Evolutionary conservation across 2,888 invertebrate species (phyloP).

Genomic region (Diaperis boleti): DNA sequence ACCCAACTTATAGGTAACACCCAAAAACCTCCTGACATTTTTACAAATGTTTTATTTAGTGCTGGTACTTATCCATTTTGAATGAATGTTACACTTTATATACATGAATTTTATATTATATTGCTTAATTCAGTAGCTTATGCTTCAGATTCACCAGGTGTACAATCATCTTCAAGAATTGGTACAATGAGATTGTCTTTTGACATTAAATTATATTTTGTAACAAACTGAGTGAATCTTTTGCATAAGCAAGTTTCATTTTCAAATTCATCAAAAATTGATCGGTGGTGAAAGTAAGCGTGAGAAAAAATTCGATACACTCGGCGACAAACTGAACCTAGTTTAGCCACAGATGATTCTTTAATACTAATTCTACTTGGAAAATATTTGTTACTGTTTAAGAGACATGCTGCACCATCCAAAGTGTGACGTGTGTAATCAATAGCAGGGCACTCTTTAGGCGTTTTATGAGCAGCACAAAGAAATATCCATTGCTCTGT

Average conservation of each 20-base stretch:
- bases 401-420: conserved; percentile 97
- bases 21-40: no score
- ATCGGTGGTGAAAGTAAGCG: conserved; percentile 98
- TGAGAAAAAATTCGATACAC: conserved; percentile 99
- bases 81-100: no score
- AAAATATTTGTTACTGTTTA: conserved; percentile 99
- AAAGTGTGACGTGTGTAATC: conserved; percentile 99
- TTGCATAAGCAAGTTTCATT: conserved; percentile 95
- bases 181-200: conserved; percentile 99
- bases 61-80: no score
- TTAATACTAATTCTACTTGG: conserved; percentile 99
- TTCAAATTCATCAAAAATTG: conserved; percentile 98
- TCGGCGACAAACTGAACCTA: conserved; percentile 97
- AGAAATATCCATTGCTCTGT: conserved; percentile 99
- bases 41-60: no score
- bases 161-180: conserved; percentile 85
- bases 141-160: conserved; percentile 69
- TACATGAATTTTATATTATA: neutral
- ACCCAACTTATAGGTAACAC: no score
- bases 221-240: conserved; percentile 97
- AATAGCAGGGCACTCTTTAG: conserved; percentile 99
- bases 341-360: conserved; percentile 97
- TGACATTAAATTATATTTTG: conserved; percentile 98
- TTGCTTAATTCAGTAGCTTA: conserved; percentile 51
- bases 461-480: conserved; percentile 99